A percentile compares a stretch with the other conserved stretches of the same genome.
Evolutionary conservation across 2,888 invertebrate species (phyloP).

Genomic region (Troilus luridus): DNA sequence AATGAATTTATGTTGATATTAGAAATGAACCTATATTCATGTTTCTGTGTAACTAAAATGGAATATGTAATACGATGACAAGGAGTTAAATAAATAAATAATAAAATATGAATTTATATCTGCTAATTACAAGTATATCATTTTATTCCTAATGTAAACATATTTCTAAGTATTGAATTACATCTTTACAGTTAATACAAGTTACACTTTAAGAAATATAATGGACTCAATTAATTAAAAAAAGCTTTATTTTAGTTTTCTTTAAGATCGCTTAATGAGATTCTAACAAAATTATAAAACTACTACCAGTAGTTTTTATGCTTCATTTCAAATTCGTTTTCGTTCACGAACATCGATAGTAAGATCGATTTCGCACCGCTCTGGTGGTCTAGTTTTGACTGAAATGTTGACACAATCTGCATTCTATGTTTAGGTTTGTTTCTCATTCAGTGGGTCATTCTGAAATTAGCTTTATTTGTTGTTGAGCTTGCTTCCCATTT

Average conservation of each 20-base stretch:
- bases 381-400: constrained; percentile 45
- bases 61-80: too few species aligned
- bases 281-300: too few species aligned
- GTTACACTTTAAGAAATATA: background rate
- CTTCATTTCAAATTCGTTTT: background rate
- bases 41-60: too few species aligned
- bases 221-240: background rate
- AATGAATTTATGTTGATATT: too few species aligned
- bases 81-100: background rate
- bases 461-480: constrained; percentile 2
- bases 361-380: background rate
- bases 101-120: background rate
- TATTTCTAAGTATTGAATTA: background rate
- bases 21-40: too few species aligned
- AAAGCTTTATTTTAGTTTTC: too few species aligned
- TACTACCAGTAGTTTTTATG: too few species aligned
- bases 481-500: background rate
- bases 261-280: too few species aligned
- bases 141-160: background rate
- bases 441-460: constrained; percentile 54
- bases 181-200: background rate
- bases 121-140: background rate
- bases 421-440: constrained; percentile 56
- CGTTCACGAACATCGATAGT: background rate
- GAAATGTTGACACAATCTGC: constrained; percentile 56